phyloP scores from a whole-genome alignment of 2,113 vertebrate genomes.

The Nerophis ophidion region DNA sequence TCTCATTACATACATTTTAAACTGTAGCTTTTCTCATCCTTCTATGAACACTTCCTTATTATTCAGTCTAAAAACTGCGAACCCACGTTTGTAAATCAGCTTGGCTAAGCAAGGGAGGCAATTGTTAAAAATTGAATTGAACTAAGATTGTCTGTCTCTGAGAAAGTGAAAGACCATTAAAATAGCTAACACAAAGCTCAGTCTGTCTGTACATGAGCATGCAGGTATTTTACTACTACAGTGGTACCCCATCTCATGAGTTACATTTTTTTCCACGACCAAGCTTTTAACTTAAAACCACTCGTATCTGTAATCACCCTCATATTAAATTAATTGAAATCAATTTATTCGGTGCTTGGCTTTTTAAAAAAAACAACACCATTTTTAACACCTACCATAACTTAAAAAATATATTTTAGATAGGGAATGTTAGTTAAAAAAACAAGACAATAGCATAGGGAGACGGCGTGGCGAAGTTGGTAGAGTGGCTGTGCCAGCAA shows the following conservation, averaged over 20 bases:
- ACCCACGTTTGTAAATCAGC: constrained; percentile 33
- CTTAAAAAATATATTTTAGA: no score
- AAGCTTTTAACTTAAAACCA: no score
- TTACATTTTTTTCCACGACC: no score
- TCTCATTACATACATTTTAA: constrained; percentile 34
- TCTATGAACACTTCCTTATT: constrained; percentile 35
- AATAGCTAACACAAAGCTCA: constrained; percentile 18
- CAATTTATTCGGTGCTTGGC: no score
- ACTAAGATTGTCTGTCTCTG: constrained; percentile 28
- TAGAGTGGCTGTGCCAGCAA: no score
- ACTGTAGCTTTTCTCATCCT: constrained; percentile 26
- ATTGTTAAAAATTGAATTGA: constrained; percentile 49
- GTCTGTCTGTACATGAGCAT: constrained; percentile 5
- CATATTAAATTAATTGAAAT: no score
- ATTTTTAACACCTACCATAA: no score
- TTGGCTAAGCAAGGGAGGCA: constrained; percentile 34
- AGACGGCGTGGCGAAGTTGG: no score
- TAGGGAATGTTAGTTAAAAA: no score
- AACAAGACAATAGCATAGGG: no score
- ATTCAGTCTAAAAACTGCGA: constrained; percentile 25
- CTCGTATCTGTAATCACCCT: no score
- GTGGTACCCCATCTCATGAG: not conserved
- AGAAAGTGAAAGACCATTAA: constrained; percentile 26
- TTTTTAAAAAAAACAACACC: no score
- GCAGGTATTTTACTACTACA: constrained; percentile 32